Evolutionary conservation across 2,797 vertebrate genomes (phyloP).

Genomic region (Prionace glauca): DNA sequence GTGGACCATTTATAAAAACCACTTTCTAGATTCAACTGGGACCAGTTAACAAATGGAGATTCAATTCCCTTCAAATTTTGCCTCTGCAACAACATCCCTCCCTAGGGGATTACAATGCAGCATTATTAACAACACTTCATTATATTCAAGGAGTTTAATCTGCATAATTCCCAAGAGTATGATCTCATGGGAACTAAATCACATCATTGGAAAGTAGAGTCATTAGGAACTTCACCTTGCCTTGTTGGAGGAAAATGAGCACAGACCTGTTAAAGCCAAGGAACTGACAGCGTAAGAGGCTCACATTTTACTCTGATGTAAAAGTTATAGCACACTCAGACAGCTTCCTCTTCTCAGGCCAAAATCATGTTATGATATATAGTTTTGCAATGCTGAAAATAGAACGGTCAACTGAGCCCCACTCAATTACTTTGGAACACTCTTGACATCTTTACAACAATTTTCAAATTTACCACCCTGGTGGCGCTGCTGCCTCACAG

Average conservation of each 20-base stretch:
- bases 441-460: not conserved
- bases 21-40: not conserved
- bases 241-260: not conserved
- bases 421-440: too few species aligned
- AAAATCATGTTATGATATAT: not conserved
- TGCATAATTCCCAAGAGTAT: not conserved
- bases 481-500: not conserved
- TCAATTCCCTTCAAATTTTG: not conserved
- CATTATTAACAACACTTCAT: not conserved
- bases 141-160: not conserved
- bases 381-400: not conserved
- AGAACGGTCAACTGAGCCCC: too few species aligned
- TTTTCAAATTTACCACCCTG: not conserved
- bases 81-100: not conserved
- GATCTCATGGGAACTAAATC: not conserved
- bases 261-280: not conserved
- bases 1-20: not conserved
- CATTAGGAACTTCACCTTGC: not conserved
- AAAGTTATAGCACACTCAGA: not conserved
- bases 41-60: not conserved
- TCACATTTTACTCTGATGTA: not conserved
- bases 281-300: not conserved
- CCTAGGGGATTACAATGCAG: not conserved
- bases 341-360: not conserved
- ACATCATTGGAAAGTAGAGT: not conserved